These are phyloP conservation scores for Hirtodrosophila trivittata DNA, from an alignment of 2,888 invertebrate genomes.

Conservation along the genomic window DNA sequence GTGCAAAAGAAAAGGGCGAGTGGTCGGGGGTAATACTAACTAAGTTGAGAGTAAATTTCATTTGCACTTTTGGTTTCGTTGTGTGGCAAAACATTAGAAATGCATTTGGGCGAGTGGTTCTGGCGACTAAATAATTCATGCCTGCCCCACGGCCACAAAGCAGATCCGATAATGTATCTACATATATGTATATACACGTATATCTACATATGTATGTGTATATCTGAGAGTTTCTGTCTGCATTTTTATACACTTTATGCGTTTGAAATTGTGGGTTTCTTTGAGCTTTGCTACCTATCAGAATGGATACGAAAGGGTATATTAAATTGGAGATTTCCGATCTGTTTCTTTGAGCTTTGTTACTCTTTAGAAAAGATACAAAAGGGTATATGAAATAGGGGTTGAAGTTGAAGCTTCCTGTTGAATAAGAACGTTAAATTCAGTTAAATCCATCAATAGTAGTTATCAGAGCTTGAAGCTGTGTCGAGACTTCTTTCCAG, in stretches of 20 bases:
- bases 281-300: too few relatives aligned
- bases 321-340: too few relatives aligned
- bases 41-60: conserved; percentile 57
- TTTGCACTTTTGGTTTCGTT: conserved; percentile 55
- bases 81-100: conserved; percentile 55
- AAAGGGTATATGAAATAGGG: too few relatives aligned
- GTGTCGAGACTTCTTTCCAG: too few relatives aligned
- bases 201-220: conserved; percentile 1
- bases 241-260: conserved; percentile 44
- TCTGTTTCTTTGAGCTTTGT: too few relatives aligned
- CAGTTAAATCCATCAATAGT: too few relatives aligned
- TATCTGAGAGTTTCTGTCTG: conserved; percentile 19
- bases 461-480: too few relatives aligned
- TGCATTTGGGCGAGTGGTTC: conserved; percentile 63
- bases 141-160: conserved; percentile 13
- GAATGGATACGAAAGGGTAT: too few relatives aligned
- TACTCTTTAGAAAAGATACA: too few relatives aligned
- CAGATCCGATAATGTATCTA: conserved; percentile 41
- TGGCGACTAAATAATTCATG: conserved; percentile 51
- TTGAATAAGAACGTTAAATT: too few relatives aligned
- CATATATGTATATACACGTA: conserved; percentile 11
- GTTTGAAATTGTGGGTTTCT: conserved; percentile 20
- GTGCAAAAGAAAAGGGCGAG: background rate
- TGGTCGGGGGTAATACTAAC: conserved; percentile 30
- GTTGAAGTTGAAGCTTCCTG: too few relatives aligned